Evolutionary conservation across 2,888 invertebrate species (phyloP), one percentile per base, ranked within the genome.

Genomic region (Ormia ochracea): DNA sequence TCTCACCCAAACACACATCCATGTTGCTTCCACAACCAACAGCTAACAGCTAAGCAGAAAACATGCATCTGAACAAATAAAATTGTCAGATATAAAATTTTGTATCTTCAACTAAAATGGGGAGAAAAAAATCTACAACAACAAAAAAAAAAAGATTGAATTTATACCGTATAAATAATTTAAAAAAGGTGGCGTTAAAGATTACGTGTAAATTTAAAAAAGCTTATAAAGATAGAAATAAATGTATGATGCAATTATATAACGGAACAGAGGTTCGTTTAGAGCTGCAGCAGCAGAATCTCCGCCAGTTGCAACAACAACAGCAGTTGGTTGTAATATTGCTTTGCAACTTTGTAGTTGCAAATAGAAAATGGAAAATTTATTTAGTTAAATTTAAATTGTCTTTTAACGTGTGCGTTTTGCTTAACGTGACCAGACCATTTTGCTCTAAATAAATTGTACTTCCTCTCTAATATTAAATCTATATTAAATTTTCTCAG

Each of bases 201-300:
- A 75, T 75, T 75, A 75, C 59, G 59, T 75, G 75, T 59, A 68
- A 75, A 75, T 54, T 61, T 36, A 48, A 74, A 36, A 63, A 56
- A 48, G 2, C 45, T 33, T 28, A 48, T 38, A 58, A 59, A 68
- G 59, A 56, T 56, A 14, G 36, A 65, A 65, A 48, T 74, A 41
- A 48, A 65, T 48, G 50, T 41, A 72, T 78, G 77, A 72, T 78
- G 77, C 59, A 78, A 78, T 72, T 78, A 65, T 78, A 52, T 43
- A 66, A 52, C 38, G 50, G 45, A 41, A 31, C 23, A 50, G 9
- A 74, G 58, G 50, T 68, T 68, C 75, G 43, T 31, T 28, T 48
- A 54, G 23, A 23, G 52, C 23, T 48, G 17, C 10, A 63, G 26
- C 21, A 17, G 21, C 19, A 38, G 19, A 31, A 48, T 21, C n/a